phyloP scores from a whole-genome alignment of 2,797 vertebrate species.

The Pyrocephalus nanus region DNA sequence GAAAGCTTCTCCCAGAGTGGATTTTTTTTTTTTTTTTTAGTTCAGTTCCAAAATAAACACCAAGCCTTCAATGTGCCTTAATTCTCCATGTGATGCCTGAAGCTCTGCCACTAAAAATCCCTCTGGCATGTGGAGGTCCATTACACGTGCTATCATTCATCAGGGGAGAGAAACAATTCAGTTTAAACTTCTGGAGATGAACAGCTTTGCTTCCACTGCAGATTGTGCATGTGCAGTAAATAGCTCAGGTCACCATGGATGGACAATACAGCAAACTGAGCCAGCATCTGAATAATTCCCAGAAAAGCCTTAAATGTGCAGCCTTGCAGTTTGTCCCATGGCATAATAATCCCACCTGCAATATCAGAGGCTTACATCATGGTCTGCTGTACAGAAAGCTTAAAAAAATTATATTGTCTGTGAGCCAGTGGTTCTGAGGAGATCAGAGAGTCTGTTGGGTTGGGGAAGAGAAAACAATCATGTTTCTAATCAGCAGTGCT shows the following conservation, averaged over 20 bases:
- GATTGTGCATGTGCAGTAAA: neutral
- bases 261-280: neutral
- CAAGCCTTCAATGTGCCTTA: neutral
- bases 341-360: neutral
- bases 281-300: neutral
- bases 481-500: neutral
- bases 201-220: neutral
- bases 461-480: neutral
- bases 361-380: neutral
- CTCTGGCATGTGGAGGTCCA: neutral
- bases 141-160: conserved; percentile 21
- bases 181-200: neutral
- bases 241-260: neutral
- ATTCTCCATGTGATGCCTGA: conserved; percentile 30
- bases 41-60: conserved; percentile 46
- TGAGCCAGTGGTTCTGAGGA: neutral
- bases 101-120: neutral
- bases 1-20: conserved; percentile 37
- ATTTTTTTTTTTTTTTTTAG: neutral
- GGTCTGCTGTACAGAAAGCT: neutral
- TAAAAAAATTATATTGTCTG: neutral
- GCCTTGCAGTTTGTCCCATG: neutral
- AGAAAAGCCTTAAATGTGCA: neutral
- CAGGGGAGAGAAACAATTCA: neutral
- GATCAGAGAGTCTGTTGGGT: neutral